These are phyloP conservation scores for Onthophagus taurus DNA, from an alignment of 1,140 invertebrate species.

Conservation along the genomic window DNA sequence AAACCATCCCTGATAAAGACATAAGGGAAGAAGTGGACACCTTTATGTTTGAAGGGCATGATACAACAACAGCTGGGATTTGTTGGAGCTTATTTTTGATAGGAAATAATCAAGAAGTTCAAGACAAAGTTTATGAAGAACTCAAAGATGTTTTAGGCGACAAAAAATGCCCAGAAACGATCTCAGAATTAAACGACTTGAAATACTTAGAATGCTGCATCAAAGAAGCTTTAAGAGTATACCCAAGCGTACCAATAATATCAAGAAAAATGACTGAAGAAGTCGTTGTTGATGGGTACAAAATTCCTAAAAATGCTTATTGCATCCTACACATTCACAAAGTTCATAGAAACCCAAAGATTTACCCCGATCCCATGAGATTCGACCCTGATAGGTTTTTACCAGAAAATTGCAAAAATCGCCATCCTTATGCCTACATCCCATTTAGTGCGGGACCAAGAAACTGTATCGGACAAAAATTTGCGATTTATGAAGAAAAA, in stretches of 20 bases:
- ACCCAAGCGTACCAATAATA: conserved; percentile 48
- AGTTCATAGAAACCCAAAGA: no score
- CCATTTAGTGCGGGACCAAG: neutral
- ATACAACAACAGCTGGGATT: conserved; percentile 54
- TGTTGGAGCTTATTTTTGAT: conserved; percentile 49
- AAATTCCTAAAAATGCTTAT: no score
- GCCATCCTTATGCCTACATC: neutral
- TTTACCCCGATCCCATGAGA: conserved; percentile 44
- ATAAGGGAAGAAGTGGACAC: conserved; percentile 11
- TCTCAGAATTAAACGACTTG: conserved; percentile 35
- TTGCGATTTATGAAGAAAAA: conserved; percentile 41
- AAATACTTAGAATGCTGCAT: conserved; percentile 48
- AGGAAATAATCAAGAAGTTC: conserved; percentile 48
- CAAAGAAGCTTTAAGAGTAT: conserved; percentile 45
- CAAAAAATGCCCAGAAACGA: conserved; percentile 26
- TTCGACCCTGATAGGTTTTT: conserved; percentile 3
- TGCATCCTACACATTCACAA: no score
- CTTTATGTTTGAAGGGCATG: conserved; percentile 45
- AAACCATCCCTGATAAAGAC: conserved; percentile 1
- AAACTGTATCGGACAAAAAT: conserved; percentile 35
- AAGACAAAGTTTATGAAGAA: conserved; percentile 34
- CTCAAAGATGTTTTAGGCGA: neutral
- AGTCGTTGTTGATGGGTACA: conserved; percentile 34
- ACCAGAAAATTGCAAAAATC: conserved; percentile 2
- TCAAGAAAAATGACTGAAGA: conserved; percentile 34